Base-by-base conservation (phyloP, 1,140 invertebrate genomes). In the Drosophila orena region DNA sequence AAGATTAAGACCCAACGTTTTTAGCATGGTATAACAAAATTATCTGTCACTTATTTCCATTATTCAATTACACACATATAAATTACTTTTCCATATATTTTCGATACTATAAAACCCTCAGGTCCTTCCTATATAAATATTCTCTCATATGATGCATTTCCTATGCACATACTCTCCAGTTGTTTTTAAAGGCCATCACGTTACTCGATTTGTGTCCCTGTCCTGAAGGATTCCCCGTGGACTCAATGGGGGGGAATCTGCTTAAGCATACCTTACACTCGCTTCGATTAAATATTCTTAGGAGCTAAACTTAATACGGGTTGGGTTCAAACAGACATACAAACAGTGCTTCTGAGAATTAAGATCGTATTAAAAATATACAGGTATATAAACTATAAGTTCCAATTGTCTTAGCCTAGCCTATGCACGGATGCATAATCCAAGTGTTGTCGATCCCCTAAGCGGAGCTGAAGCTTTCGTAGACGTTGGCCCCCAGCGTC, bases 401-500 rank as follows among this genome's bases (percentile, higher is more conserved):
- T 71, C 12, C 64, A 71, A 49, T 42, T 35, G 27, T 27, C 43
- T 75, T 74, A 74, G 43, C 35, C 70, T 74, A 74, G 44, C 38
- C 70, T 74, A 54, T 64, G 34, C 43, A 56, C 20, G 15, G 37
- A 40, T 64, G 70, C 70, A 75, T 75, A 78, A 44, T 49, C 46
- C 52, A 35, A 69, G 46, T 24, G 17, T 43, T 56, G 34, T 38
- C 17, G 5, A 34, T 17, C 35, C 44, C 2, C 34, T 89, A 89
- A 22, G 76, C 77, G 11, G 84, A 89, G 91, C 93, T 93, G 81
- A 98, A 98, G 65, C 96, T 96, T 94, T 98, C 97, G 93, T 98
- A 98, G 75, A 98, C 94, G 93, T 98, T 98, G 56, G 96, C 97
- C 53, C 97, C 96, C 73, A 98, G 93, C 37, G 94, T 93, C 93